Conservation (phyloP, 2,113 vertebrate species). For the Catagonus wagneri region DNA sequence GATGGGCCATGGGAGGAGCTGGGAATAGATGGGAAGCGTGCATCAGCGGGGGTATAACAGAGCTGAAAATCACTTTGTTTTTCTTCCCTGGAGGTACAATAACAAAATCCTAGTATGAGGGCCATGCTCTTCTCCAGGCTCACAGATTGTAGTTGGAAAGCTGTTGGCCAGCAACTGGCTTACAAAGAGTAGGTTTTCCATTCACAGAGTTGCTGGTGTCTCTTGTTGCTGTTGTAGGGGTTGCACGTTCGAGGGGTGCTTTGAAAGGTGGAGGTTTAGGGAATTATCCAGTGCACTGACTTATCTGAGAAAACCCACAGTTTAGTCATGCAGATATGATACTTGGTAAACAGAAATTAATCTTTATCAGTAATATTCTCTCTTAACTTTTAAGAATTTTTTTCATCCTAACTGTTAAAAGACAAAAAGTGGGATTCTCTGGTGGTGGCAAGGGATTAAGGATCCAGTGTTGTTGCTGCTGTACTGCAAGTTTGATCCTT, state of each 20-base stretch:
- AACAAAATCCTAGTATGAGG: background rate
- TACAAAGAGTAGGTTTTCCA: background rate
- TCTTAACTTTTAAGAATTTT: slow-evolving; percentile 7
- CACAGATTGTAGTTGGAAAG: background rate
- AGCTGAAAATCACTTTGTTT: background rate
- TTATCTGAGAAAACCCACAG: background rate
- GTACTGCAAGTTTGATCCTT: too few relatives aligned
- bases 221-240: background rate
- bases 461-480: too few relatives aligned
- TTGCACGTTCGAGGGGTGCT: background rate
- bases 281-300: background rate
- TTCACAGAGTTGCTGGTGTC: background rate
- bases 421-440: background rate
- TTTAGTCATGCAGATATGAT: background rate
- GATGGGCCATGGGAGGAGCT: background rate
- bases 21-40: background rate
- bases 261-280: background rate
- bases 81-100: background rate
- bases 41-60: background rate
- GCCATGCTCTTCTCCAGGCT: background rate
- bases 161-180: background rate
- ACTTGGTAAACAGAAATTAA: background rate
- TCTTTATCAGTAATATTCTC: slow-evolving; percentile 7
- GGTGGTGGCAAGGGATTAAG: too few relatives aligned
- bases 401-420: slow-evolving; percentile 36